Evolutionary conservation across 2,888 invertebrate species (phyloP).

Genomic region (Chromoteleia sp.): DNA sequence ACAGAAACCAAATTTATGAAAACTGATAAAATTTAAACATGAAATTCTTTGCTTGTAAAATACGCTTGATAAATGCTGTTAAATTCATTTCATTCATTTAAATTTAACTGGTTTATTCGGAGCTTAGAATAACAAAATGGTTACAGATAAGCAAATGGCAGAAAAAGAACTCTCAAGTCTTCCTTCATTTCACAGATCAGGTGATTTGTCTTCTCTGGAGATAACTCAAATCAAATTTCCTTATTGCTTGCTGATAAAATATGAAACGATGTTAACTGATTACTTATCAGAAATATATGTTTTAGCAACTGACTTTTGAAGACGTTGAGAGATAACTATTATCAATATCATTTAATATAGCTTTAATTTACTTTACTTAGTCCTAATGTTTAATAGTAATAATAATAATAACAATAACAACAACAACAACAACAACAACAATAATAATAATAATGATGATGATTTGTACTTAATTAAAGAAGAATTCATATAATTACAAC

Average conservation of each 20-base stretch:
- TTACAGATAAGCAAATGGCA: slow-evolving; percentile 20
- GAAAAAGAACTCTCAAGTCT: slow-evolving; percentile 4
- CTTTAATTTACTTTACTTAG: not conserved
- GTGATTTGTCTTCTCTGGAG: slow-evolving; percentile 24
- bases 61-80: not conserved
- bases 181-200: slow-evolving; percentile 14
- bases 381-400: no score
- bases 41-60: not conserved
- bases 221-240: slow-evolving; percentile 27
- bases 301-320: not conserved
- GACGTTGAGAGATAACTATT: not conserved
- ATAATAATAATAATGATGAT: no score
- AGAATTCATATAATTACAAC: no score
- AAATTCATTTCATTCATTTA: not conserved
- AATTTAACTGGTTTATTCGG: slow-evolving; percentile 7
- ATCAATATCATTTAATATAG: not conserved
- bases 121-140: slow-evolving; percentile 23
- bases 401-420: no score
- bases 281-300: slow-evolving; percentile 1
- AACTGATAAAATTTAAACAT: no score
- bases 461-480: no score
- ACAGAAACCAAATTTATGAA: no score
- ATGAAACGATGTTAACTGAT: slow-evolving; percentile 12
- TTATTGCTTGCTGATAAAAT: slow-evolving; percentile 16
- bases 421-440: no score